Base-by-base conservation (phyloP, 2,113 vertebrate species). In the Paramisgurnus dabryanus region DNA sequence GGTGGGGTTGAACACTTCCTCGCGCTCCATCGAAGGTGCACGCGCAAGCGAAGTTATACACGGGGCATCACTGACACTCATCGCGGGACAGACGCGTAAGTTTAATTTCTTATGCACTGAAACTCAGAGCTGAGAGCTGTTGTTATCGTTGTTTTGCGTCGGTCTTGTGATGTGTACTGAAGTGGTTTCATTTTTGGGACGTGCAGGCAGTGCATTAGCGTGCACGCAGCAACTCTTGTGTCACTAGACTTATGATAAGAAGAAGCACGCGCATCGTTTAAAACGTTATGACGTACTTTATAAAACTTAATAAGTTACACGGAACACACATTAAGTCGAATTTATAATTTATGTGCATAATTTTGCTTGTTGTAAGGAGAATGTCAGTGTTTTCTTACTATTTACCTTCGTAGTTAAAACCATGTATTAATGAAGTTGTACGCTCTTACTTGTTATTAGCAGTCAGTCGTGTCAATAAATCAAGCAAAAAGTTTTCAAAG, bases 1-100 rank as follows among this genome's bases (percentile, higher is more conserved):
- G 12, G 41, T 3, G 61, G 60, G 4, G 45, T 17, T 65, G 61
- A 27, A 77, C 47, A 18, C 17, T 65, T 77, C 75, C 75, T 76
- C 74, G 41, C 17, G 7, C 70, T n/a, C 10, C 13, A 27, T 63
- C 72, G 47, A 40, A 75, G 72, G 72, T 64, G 58, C 63, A 58
- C 6, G 72, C 40, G 40, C 10, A 5, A 39, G 1, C 10, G 6
- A 63, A 74, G 41, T 63, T 34, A 49, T n/a, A 17, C 47, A 11
- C 34, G n/a, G 53, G 9, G 13, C 4, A 2, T 64, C 22, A 10
- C 10, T 5, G 18, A 63, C 18, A 10, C 3, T 9, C 41, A 17
- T 1, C 22, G 7, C 6, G 41, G 39, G 65, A 67, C 5, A n/a
- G 49, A 55, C 40, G 27, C 4, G 5, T n/a, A 41, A 45, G 55